Evolutionary conservation across 2,888 invertebrate species (phyloP), one percentile per base, ranked within the genome.

Genomic region (Agrotis ipsilon): DNA sequence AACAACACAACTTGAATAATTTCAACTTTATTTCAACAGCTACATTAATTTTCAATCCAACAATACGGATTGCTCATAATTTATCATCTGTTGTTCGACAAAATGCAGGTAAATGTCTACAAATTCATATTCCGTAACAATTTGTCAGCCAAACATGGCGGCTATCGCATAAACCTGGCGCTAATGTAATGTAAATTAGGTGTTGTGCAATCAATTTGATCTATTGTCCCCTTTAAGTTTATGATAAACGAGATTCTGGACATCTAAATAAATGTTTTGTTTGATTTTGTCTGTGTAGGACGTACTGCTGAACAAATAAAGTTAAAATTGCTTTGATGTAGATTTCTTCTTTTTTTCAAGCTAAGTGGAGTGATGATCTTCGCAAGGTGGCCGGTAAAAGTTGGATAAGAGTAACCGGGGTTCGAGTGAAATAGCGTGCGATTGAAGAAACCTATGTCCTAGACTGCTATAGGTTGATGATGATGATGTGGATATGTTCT

Each of bases 41-140:
- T 39, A 75, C 74, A 85, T 80, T 71, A 70, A 78, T 78, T 85
- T 80, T 78, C 74, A 83, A 83, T 80, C 54, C 63, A 73, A 78
- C 68, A 67, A 52, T 68, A 80, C 66, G 72, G 78, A 85, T 74
- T 72, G 70, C 48, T 58, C 24, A 60, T 67, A 72, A 80, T 83
- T 78, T 83, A 78, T 85, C 81, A 80, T 70, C 66, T 39, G 68
- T 54, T 75, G 68, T 83, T 77, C 78, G 82, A 86, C 80, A 85
- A 82, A 39, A 87, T 85, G 68, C 72, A 79, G 63, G 73, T 73
- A 77, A 79, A 79, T 82, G 68, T 73, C 72, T 67, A 83, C 78
- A 81, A 81, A 83, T 78, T 70, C 71, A 75, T 83, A 80, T 81
- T 80, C 75, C 75, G 72, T 65, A 64, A 78, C 84, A 79, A 81